A percentile compares a stretch with the other conserved stretches of the same genome.
Conservation (phyloP, 2,888 invertebrate species). For the Caenorhabditis becei region DNA sequence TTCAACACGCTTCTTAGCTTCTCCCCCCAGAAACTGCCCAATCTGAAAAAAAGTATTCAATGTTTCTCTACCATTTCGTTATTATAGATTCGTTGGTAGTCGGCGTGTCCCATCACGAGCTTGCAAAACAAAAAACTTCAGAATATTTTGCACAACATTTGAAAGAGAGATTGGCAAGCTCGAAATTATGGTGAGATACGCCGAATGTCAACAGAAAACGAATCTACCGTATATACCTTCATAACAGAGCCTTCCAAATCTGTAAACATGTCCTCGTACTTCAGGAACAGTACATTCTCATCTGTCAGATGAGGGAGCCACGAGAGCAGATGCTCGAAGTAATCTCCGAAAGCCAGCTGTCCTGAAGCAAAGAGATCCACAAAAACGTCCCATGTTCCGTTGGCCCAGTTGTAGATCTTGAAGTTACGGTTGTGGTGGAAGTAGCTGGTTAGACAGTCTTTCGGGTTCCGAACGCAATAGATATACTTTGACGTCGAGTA, state of each 20-base stretch:
- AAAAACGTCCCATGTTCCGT: conserved; percentile 77
- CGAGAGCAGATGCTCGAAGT: conserved; percentile 76
- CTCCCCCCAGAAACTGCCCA: conserved; percentile 78
- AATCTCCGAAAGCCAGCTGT: conserved; percentile 79
- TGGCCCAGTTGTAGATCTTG: conserved; percentile 79
- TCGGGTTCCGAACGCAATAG: conserved; percentile 80
- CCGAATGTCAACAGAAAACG: too few species aligned
- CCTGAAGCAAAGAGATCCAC: conserved; percentile 77
- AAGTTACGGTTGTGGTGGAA: conserved; percentile 79
- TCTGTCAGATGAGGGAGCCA: conserved; percentile 76
- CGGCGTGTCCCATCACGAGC: too few species aligned
- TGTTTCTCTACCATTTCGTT: too few species aligned
- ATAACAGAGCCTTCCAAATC: conserved; percentile 72
- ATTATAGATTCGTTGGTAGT: too few species aligned
- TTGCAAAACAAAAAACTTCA: too few species aligned
- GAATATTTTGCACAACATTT: too few species aligned
- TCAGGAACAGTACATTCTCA: conserved; percentile 77
- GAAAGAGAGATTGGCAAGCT: too few species aligned
- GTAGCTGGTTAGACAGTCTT: conserved; percentile 78
- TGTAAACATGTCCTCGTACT: conserved; percentile 79
- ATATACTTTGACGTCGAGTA: conserved; percentile 79
- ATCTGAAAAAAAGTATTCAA: too few species aligned
- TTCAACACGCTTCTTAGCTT: conserved; percentile 70
- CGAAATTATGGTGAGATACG: too few species aligned
- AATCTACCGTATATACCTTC: too few species aligned